Base-by-base conservation (phyloP, 2,888 invertebrate genomes). In the Cylindroiulus punctatus region DNA sequence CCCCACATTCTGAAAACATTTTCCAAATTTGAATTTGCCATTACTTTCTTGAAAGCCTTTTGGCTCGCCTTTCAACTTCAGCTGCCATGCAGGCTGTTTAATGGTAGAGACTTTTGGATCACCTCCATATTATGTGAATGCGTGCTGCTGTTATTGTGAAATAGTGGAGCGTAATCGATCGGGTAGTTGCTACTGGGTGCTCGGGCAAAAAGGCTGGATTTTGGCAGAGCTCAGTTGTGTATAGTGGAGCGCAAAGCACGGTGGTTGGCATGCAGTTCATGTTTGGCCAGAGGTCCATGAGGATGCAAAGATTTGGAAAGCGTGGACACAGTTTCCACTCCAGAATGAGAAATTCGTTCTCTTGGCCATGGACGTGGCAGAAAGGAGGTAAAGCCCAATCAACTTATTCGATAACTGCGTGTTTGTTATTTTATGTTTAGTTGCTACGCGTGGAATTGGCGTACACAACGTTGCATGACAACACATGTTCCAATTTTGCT, bases 301-400 rank as follows among this genome's bases (percentile, higher is more conserved):
- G 40, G 42, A 84, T 84, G 44, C 84, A 52, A 44, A 22, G 84
- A 17, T 52, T 84, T 52, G 57, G 84, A 4, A 84, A 30, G 47
- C 84, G 84, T 42, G 52, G 84, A 47, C 84, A 47, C 47, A 42
- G 84, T 32, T 84, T 84, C 30, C 84, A 47, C 47, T 84, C 84
- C 12, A 44, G 32, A 30, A 84, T 84, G 84, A 84, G 57, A 47
- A 84, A 84, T 47, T 84, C 84, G 36, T 84, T 84, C 26, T 84
- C 84, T 84, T 84, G 84, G 84, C 84, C 84, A 22, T 84, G 84
- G 84, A 84, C 84, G n/a, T 84, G 84, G 84, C 84, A 84, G 84
- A 84, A 84, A 52, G 44, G 44, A 84, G 84, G 84, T 84, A 84
- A 84, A 84, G 8, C 5, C 1, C 22, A 19, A 26, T 76, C 22